Evolutionary conservation across 2,797 vertebrate species (phyloP).

Genomic region (Acridotheres tristis): DNA sequence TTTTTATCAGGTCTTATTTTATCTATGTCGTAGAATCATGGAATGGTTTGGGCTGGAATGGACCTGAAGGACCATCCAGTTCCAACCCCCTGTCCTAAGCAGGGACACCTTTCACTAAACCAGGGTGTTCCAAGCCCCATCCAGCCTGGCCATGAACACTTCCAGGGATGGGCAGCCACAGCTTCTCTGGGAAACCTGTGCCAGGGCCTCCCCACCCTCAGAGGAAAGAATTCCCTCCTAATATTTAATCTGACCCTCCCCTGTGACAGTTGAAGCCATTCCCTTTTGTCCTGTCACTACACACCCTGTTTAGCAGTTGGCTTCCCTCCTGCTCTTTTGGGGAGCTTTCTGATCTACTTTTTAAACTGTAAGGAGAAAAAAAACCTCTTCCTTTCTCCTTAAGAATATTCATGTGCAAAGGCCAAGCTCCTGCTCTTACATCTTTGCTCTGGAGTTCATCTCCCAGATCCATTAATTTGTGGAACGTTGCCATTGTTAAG

Average conservation of each 20-base stretch:
- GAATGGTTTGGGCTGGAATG: neutral
- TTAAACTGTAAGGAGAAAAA: neutral
- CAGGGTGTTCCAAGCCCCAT: neutral
- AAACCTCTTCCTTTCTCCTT: neutral
- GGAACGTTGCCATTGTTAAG: conserved; percentile 19
- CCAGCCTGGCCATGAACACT: neutral
- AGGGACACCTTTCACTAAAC: neutral
- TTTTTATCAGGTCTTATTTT: neutral
- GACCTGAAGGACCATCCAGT: neutral
- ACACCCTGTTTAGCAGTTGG: neutral
- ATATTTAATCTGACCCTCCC: neutral
- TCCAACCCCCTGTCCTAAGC: neutral
- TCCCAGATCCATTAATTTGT: neutral
- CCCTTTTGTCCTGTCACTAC: neutral
- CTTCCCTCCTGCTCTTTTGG: neutral
- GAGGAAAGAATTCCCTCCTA: neutral
- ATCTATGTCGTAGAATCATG: neutral
- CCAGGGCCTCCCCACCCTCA: accelerated
- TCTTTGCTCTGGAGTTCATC: neutral
- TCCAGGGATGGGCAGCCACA: neutral
- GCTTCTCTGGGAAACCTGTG: neutral
- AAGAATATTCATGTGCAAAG: neutral
- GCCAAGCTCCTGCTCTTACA: neutral
- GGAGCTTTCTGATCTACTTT: neutral
- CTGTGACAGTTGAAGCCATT: neutral